A percentile compares a stretch with the other conserved stretches of the same genome.
Conservation (phyloP, 2,113 vertebrate species). For the Planiliza haematocheilus region DNA sequence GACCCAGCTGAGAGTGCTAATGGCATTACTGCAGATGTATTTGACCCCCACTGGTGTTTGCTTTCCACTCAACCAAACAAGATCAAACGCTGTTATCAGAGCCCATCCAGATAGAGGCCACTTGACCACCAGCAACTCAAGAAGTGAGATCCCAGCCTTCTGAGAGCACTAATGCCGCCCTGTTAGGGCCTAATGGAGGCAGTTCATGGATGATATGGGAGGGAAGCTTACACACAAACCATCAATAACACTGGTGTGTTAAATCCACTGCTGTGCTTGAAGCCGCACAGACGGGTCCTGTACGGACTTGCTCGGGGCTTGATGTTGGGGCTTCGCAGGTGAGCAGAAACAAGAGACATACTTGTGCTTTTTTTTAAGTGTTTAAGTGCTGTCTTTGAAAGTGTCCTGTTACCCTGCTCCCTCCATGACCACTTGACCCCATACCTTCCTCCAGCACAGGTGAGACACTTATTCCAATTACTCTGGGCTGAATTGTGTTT, state of each 20-base stretch:
- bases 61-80: slow-evolving; percentile 61
- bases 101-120: slow-evolving; percentile 32
- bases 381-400: slow-evolving; percentile 80
- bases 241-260: not conserved
- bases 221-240: not conserved
- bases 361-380: slow-evolving; percentile 58
- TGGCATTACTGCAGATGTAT: slow-evolving; percentile 55
- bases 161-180: slow-evolving; percentile 6
- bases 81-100: slow-evolving; percentile 69
- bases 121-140: slow-evolving; percentile 41
- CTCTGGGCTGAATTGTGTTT: not conserved
- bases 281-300: slow-evolving; percentile 44
- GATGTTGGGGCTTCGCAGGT: slow-evolving; percentile 60
- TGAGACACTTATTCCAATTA: slow-evolving; percentile 38
- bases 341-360: slow-evolving; percentile 74
- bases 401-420: slow-evolving; percentile 76
- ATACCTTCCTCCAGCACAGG: slow-evolving; percentile 49
- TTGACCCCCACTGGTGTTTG: slow-evolving; percentile 58
- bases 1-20: slow-evolving; percentile 56
- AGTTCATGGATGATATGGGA: slow-evolving; percentile 16
- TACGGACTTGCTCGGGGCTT: slow-evolving; percentile 68
- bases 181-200: slow-evolving; percentile 19
- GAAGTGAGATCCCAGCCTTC: slow-evolving; percentile 37
- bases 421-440: slow-evolving; percentile 59
- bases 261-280: slow-evolving; percentile 7